Evolutionary conservation across 2,888 invertebrate species (phyloP), one percentile per base, ranked within the genome.

Genomic region (Chymomyza caudatula): DNA sequence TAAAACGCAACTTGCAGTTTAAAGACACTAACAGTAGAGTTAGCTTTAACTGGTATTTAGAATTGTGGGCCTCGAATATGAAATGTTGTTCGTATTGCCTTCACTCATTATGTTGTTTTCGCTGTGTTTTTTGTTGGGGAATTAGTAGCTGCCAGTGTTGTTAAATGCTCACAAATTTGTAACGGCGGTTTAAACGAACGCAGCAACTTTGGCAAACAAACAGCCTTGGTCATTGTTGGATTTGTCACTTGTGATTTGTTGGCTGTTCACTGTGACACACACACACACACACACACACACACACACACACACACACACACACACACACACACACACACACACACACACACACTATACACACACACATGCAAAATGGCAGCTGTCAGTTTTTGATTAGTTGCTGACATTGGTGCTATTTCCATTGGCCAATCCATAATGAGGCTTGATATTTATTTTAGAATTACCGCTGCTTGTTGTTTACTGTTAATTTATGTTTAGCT

Each of bases 111-210:
- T 62, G 71, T 51, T 63, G 67, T 22, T 22, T 44, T 15, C 49
- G 56, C 11, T 42, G 43, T 44, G 19, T 15, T n/a, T 47, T 52
- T 43, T 56, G 60, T 51, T 49, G 43, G 37, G 71, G 72, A 42
- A 72, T 72, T 72, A 72, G 71, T 68, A 67, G 71, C 74, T 75
- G 75, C 68, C 80, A 67, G 54, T 71, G 66, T 77, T 71, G 80
- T 80, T 77, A 77, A 77, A 77, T 79, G 76, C 80, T 80, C 71
- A 74, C 76, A 77, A 77, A 77, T 77, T 80, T 80, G 76, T 77
- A 74, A 74, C 64, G 80, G 80, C 69, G 76, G 76, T 74, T 79
- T 77, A 61, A 65, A 62, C 77, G 71, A 77, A 65, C 68, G 63
- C n/a, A n/a, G n/a, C 43, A 58, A 67, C 2, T 19, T 25, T 56